Evolutionary conservation across 1,140 invertebrate species (phyloP).

Genomic region (Drosophila ercepeae): DNA sequence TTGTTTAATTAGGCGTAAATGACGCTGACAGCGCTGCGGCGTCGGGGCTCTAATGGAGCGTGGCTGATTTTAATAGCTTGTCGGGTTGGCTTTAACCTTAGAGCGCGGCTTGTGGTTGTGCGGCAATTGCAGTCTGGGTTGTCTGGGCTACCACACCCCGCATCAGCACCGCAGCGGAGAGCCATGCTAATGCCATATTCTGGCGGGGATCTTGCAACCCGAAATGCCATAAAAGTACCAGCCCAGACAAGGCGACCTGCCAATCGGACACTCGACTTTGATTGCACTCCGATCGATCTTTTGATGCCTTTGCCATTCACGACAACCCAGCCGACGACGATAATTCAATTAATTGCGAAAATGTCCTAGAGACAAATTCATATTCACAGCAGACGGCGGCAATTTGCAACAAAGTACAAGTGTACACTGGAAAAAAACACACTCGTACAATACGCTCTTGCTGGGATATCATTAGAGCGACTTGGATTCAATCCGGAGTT

Average conservation of each 20-base stretch:
- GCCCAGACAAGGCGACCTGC: conserved; percentile 49
- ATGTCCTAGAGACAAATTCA: conserved; percentile 82
- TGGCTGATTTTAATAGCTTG: conserved; percentile 76
- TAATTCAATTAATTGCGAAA: conserved; percentile 82
- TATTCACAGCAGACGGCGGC: conserved; percentile 62
- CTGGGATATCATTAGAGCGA: too few relatives aligned
- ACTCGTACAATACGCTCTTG: not conserved
- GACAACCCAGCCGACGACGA: conserved; percentile 42
- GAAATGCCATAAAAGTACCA: conserved; percentile 55
- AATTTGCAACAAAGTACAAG: conserved; percentile 60
- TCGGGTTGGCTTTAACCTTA: conserved; percentile 68
- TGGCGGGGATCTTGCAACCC: conserved; percentile 28
- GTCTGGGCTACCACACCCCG: conserved; percentile 53
- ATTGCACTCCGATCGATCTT: conserved; percentile 60
- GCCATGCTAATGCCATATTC: conserved; percentile 51
- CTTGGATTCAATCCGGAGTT: not conserved
- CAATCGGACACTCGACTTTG: conserved; percentile 65
- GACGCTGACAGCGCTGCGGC: conserved; percentile 55
- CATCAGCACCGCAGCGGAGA: conserved; percentile 14
- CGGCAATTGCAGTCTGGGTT: conserved; percentile 27
- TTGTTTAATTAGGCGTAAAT: conserved; percentile 81
- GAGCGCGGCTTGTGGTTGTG: conserved; percentile 41
- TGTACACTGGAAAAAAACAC: conserved; percentile 2
- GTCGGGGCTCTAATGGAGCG: conserved; percentile 70
- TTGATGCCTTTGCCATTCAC: conserved; percentile 76